Evolutionary conservation across 2,113 vertebrate genomes (phyloP).

Genomic region (Bubalus kerabau): DNA sequence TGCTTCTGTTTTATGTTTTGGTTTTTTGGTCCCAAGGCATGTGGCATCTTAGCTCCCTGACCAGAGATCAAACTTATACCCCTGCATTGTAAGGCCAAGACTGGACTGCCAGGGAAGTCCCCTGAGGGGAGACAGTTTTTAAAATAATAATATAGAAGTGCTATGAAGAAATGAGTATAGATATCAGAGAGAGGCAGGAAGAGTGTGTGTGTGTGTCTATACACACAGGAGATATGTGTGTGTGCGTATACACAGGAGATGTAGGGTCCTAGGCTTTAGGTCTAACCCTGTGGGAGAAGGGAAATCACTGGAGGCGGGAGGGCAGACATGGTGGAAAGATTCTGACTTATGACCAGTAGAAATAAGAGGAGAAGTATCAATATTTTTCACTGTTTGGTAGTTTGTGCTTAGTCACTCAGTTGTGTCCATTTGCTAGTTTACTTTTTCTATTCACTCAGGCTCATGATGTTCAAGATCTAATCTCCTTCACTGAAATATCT

Average conservation of each 20-base stretch:
- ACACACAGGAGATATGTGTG: accelerated
- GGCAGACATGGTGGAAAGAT: neutral
- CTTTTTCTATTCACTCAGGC: neutral
- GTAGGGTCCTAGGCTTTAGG: neutral
- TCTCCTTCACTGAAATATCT: neutral
- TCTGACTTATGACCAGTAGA: neutral
- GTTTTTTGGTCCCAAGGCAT: neutral
- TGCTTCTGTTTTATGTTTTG: neutral
- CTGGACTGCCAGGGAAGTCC: neutral
- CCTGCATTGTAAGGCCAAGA: neutral
- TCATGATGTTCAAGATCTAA: neutral
- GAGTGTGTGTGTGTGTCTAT: neutral
- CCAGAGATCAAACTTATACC: neutral
- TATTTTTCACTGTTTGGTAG: neutral
- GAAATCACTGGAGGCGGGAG: neutral
- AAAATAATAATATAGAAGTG: accelerated
- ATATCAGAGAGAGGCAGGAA: neutral
- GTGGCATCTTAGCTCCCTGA: neutral
- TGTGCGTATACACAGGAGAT: accelerated
- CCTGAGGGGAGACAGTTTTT: neutral
- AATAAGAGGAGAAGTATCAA: neutral
- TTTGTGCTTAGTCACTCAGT: neutral
- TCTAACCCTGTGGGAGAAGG: neutral
- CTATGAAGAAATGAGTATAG: neutral
- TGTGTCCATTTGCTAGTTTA: neutral